phyloP scores from a whole-genome alignment of 1,140 invertebrate species.

The Lanistes nyassanus region DNA sequence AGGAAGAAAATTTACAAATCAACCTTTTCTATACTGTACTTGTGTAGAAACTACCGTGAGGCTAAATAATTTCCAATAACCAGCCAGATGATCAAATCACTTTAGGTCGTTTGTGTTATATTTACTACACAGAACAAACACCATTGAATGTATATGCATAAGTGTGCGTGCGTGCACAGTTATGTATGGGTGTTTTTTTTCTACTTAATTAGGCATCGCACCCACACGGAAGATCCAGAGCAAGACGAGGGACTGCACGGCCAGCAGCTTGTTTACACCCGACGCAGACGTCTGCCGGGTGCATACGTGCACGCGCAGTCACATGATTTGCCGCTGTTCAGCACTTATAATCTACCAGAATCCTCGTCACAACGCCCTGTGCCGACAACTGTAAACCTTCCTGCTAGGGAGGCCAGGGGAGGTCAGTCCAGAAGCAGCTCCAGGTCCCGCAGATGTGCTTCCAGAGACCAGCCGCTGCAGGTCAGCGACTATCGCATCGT shows the following conservation, averaged over 20 bases:
- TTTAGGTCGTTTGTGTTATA: background rate
- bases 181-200: background rate
- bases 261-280: background rate
- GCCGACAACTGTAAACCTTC: background rate
- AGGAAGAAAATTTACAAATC: background rate
- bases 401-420: background rate
- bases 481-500: too few relatives aligned
- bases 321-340: background rate
- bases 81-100: background rate
- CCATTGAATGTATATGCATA: background rate
- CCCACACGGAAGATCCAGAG: conserved; percentile 9
- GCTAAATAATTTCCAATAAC: background rate
- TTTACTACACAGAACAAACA: background rate
- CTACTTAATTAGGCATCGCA: background rate
- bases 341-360: background rate
- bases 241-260: background rate
- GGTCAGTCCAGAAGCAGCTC: background rate
- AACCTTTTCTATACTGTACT: background rate
- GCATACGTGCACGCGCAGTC: background rate
- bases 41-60: background rate
- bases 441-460: background rate
- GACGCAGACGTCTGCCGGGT: background rate
- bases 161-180: conserved; percentile 1
- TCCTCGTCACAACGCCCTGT: background rate
- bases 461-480: background rate